Conservation (phyloP, 1,140 invertebrate genomes). For the Luehdorfia chinensis region DNA sequence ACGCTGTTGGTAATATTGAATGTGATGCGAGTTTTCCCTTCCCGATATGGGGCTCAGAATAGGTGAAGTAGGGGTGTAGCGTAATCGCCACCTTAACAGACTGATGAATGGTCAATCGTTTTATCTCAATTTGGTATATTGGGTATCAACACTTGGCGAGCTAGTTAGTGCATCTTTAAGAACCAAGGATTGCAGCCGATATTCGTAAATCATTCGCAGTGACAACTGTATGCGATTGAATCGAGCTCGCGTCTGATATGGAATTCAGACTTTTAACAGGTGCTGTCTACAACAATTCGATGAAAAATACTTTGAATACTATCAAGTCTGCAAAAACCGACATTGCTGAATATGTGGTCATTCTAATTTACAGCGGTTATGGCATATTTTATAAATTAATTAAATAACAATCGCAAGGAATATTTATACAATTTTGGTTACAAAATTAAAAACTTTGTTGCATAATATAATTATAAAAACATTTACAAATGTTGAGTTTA, state of each 20-base stretch:
- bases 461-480: too few relatives aligned
- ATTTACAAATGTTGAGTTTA: too few relatives aligned
- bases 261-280: slow-evolving; percentile 44
- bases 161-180: slow-evolving; percentile 61
- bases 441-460: too few relatives aligned
- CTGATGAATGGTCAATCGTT: slow-evolving; percentile 31
- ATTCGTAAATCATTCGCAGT: slow-evolving; percentile 61
- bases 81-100: slow-evolving; percentile 14
- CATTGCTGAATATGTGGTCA: too few relatives aligned
- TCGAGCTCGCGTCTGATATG: slow-evolving; percentile 29
- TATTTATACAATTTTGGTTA: too few relatives aligned
- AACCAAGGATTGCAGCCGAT: slow-evolving; percentile 22
- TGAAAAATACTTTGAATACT: too few relatives aligned
- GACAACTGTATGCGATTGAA: slow-evolving; percentile 52
- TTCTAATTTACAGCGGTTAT: too few relatives aligned
- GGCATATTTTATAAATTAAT: too few relatives aligned
- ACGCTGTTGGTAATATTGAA: slow-evolving; percentile 29
- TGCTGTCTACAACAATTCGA: slow-evolving; percentile 31
- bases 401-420: too few relatives aligned
- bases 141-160: slow-evolving; percentile 50
- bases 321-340: too few relatives aligned
- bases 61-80: neutral
- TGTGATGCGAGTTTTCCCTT: slow-evolving; percentile 45
- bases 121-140: slow-evolving; percentile 70
- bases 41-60: slow-evolving; percentile 42